Conservation (phyloP, 2,113 vertebrate genomes). For the Nothocercus julius region DNA sequence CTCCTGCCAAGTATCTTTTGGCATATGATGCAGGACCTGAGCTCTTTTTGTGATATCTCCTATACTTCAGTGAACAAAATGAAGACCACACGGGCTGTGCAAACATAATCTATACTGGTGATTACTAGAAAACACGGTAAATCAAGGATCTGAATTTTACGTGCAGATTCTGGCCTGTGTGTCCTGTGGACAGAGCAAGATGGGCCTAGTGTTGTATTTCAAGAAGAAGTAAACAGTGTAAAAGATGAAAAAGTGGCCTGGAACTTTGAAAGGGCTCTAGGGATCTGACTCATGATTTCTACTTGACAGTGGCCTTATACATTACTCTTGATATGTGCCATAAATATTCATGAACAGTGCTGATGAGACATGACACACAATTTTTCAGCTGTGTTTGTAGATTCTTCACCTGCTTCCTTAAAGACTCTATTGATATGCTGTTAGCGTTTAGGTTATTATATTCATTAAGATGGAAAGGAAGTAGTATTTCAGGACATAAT, state of each 20-base stretch:
- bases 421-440: background rate
- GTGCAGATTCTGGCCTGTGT: conserved; percentile 43
- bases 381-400: conserved; percentile 54
- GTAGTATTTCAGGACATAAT: background rate
- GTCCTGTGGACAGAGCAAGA: conserved; percentile 31
- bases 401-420: conserved; percentile 39
- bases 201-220: background rate
- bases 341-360: conserved; percentile 54
- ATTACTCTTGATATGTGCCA: conserved; percentile 16
- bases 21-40: background rate
- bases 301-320: conserved; percentile 50
- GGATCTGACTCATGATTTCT: conserved; percentile 59
- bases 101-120: accelerated
- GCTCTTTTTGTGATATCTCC: background rate
- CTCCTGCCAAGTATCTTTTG: background rate
- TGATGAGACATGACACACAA: conserved; percentile 8
- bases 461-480: background rate
- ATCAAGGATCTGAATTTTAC: conserved; percentile 1
- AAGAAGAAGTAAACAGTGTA: conserved; percentile 52
- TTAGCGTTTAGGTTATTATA: conserved; percentile 2
- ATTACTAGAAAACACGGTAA: background rate
- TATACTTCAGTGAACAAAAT: background rate
- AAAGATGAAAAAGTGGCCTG: conserved; percentile 24
- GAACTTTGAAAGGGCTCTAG: conserved; percentile 9
- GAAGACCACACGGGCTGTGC: background rate